Evolutionary conservation across 1,140 invertebrate species (phyloP), one percentile per base, ranked within the genome.

Genomic region (Drosophila lowei): DNA sequence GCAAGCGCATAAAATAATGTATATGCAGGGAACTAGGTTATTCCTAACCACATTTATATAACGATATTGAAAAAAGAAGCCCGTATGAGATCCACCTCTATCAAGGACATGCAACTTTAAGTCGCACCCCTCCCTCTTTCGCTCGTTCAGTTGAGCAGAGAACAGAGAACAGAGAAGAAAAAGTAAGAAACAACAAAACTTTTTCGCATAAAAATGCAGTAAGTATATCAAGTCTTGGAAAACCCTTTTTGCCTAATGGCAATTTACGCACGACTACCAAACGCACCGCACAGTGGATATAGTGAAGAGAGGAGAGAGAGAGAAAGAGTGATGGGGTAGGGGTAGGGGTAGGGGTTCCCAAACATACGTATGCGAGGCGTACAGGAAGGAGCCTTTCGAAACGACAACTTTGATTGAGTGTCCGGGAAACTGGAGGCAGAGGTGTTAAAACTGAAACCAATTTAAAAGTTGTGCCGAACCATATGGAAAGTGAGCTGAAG

Each of bases 381-480:
- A 43, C 34, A 53, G 74, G 47, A 54, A 66, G 49, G 30, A 56
- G 68, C 52, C 9, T 60, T 42, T 42, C 47, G 61, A 50, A 68
- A 68, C 44, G 72, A 75, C 72, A 85, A 85, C 80, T 85, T 85
- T 85, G 80, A 85, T 85, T 85, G 80, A 86, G 77, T 85, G 80
- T 44, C 77, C 53, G 49, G 72, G 61, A 68, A 83, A 74, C 55
- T 72, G 68, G 41, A 77, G 66, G 72, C 62, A 57, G 67, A 80
- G 81, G 80, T 85, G 81, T 77, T 77, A 85, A 85, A 80, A 85
- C 79, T 79, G 83, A 85, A 85, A 85, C 81, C 81, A 85, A 85
- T 85, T 85, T 85, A 85, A 85, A 85, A 85, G 81, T 85, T 85
- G 56, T 64, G 77, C 68, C 56, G 73, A 77, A 77, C 77, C 80